phyloP scores from a whole-genome alignment of 2,113 vertebrate species.

The Glaucidium brasilianum region DNA sequence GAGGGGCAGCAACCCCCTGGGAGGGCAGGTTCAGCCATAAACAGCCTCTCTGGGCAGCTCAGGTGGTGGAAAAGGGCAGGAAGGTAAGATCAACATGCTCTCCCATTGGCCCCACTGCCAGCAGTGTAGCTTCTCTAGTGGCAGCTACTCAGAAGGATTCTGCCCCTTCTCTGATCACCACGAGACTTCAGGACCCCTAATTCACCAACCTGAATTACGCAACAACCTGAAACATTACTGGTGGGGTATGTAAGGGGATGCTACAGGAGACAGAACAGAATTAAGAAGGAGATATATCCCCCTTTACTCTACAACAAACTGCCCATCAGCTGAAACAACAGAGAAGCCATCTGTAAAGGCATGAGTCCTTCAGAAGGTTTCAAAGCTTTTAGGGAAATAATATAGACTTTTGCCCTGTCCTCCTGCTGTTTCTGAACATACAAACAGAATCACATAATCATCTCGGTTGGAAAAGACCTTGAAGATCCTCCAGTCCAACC shows the following conservation, averaged over 20 bases:
- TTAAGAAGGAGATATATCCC: background rate
- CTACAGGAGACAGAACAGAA: background rate
- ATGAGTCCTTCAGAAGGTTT: background rate
- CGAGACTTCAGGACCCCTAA: background rate
- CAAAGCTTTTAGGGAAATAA: background rate
- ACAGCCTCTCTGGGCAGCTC: background rate
- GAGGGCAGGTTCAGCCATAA: background rate
- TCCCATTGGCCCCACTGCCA: background rate
- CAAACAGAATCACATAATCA: background rate
- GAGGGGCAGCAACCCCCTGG: background rate
- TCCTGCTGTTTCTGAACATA: background rate
- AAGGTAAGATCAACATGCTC: background rate
- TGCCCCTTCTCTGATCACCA: background rate
- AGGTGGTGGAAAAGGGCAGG: background rate
- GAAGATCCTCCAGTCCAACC: too few species aligned
- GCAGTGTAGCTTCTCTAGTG: background rate
- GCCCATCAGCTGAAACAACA: background rate
- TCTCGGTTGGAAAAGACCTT: too few species aligned
- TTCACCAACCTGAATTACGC: background rate
- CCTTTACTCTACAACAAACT: background rate
- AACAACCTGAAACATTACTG: background rate
- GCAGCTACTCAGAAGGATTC: background rate
- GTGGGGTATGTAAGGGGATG: background rate
- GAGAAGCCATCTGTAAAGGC: rapidly evolving
- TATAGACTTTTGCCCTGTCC: background rate